Base-by-base conservation (phyloP, 1,140 invertebrate genomes). In the Platyscapa corneri region DNA sequence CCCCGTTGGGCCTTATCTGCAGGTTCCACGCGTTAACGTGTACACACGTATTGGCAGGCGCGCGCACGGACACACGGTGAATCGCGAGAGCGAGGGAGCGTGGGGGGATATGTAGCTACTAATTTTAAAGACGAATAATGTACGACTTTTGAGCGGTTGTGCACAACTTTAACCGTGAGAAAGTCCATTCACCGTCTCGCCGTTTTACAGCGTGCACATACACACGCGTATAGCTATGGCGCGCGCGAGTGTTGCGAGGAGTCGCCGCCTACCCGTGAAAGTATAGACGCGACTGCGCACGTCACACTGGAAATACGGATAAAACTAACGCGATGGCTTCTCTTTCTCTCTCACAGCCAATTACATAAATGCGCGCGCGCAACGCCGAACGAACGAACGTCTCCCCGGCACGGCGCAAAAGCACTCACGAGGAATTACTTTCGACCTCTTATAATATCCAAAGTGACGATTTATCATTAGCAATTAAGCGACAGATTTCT, bases 111-210 rank as follows among this genome's bases (percentile, higher is more conserved):
- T 46, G 49, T n/a, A 42, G 53, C 32, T 12, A 49, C 85, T 86
- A 86, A 83, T 78, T 86, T 86, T 60, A 78, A 85, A 82, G 81
- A 83, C 75, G 85, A 86, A 83, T 86, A 86, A 86, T 49, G 76
- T 86, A 83, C 80, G 84, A 76, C 78, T 85, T 80, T 72, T 75
- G 83, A 53, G 60, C 37, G 65, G 42, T 72, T 53, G 42, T 49
- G 65, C 67, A 49, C 70, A 77, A 39, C 53, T 39, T 77, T 74
- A 75, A 83, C 87, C 81, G 82, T 86, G 81, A 83, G 84, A 86
- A 86, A 87, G 82, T 86, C 82, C 87, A 80, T 86, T 85, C 84
- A 83, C 87, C 65, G 83, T n/a, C 70, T 83, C 30, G 64, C 74
- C n/a, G 53, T 56, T 77, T 77, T 53, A 12, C 75, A n/a, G 46